Conservation (phyloP, 2,797 vertebrate species). For the Syndactyla subalaris region DNA sequence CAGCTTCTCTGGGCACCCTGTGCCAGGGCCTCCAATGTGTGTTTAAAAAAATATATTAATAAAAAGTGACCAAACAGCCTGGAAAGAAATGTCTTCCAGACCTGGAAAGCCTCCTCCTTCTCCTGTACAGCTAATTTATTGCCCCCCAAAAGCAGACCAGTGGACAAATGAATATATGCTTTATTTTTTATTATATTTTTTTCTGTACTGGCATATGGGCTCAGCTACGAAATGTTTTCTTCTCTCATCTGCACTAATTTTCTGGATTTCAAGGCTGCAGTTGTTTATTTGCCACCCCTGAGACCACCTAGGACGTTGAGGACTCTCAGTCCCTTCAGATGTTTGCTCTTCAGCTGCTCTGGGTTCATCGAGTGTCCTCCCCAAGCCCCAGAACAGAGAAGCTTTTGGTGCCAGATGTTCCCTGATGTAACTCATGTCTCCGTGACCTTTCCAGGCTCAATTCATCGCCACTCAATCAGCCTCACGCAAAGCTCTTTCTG, state of each 20-base stretch:
- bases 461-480: not conserved
- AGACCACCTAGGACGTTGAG: not conserved
- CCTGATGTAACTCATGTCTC: not conserved
- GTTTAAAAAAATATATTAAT: not conserved
- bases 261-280: not conserved
- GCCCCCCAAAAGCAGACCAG: not conserved
- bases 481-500: not conserved
- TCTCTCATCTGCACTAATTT: not conserved
- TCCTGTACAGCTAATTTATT: not conserved
- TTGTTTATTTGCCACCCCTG: not conserved
- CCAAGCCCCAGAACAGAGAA: not conserved
- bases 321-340: not conserved
- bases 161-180: not conserved
- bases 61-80: not conserved
- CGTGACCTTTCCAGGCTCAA: not conserved
- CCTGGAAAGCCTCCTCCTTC: not conserved
- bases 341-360: not conserved
- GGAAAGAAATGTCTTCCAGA: not conserved
- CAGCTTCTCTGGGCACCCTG: fast-evolving
- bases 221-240: not conserved
- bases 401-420: conserved; percentile 6
- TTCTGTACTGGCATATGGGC: not conserved
- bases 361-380: not conserved
- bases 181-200: not conserved
- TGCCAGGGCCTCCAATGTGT: not conserved